These are phyloP conservation scores for Electrophaes corylata DNA, from an alignment of 2,888 invertebrate genomes.

Conservation along the genomic window DNA sequence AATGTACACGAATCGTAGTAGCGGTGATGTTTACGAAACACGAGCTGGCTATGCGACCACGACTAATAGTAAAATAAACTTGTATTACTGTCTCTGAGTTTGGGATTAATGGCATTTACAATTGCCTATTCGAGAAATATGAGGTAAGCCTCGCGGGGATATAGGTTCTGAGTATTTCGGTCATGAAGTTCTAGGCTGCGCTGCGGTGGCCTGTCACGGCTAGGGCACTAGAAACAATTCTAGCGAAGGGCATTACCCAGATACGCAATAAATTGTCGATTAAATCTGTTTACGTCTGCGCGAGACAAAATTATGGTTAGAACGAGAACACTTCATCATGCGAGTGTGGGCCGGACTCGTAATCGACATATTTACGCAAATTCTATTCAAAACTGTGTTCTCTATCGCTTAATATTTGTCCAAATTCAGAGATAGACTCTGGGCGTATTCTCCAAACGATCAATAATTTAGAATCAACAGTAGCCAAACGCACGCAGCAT, in stretches of 20 bases:
- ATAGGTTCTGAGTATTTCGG: neutral
- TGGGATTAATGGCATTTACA: conserved; percentile 35
- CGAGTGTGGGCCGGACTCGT: conserved; percentile 37
- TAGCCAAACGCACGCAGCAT: conserved; percentile 64
- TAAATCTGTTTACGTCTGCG: conserved; percentile 55
- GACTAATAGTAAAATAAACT: conserved; percentile 32
- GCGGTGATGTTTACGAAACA: conserved; percentile 30
- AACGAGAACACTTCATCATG: conserved; percentile 45
- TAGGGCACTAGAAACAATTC: conserved; percentile 27
- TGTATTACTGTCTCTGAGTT: conserved; percentile 35
- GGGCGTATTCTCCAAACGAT: conserved; percentile 46
- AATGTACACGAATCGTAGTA: conserved; percentile 26
- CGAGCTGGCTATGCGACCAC: conserved; percentile 19
- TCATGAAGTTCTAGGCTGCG: conserved; percentile 17
- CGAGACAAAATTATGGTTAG: conserved; percentile 53
- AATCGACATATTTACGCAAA: conserved; percentile 65
- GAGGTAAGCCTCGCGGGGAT: conserved; percentile 24
- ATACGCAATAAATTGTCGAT: conserved; percentile 59
- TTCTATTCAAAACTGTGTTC: conserved; percentile 51
- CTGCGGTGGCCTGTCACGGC: conserved; percentile 6
- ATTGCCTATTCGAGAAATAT: conserved; percentile 32
- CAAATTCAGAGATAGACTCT: conserved; percentile 24
- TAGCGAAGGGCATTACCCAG: conserved; percentile 55
- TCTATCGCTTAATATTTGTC: conserved; percentile 55
- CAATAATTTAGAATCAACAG: conserved; percentile 78